Base-by-base conservation (phyloP, 2,113 vertebrate genomes). In the Zapornia atra region DNA sequence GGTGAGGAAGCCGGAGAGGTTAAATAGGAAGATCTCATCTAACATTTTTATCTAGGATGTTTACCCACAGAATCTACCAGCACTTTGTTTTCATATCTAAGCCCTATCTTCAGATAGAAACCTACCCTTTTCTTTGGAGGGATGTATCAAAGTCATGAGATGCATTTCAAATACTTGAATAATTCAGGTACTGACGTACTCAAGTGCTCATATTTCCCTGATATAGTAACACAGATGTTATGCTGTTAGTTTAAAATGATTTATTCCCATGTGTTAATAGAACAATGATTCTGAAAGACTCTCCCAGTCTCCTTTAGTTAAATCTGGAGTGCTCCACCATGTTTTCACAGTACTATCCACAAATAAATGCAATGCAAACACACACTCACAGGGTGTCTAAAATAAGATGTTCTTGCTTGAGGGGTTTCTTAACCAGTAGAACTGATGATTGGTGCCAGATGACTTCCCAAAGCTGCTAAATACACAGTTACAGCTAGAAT, bases 151-250 rank as follows among this genome's bases (percentile, higher is more conserved):
- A 94, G 60, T 75, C 76, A 81, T 68, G 72, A 96, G 85, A 73
- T 93, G 64, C 29, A 82, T 97, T 88, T 96, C 85, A 93, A 69
- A 68, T 25, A 31, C 42, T 20, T 90, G 86, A 94, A 95, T 90
- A 86, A 96, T 94, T 95, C 86, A 94, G 38, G 64, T 26, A 18
- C 46, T 88, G 90, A 80, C 22, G 42, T 78, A 24, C 75, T 14
- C 54, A 26, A 7, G 26, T 42, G 90, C 68, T 92, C 70, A 1
- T 64, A 34, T 84, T 96, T 94, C 85, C 42, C 10, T 78, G 86
- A 36, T 88, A 54, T 0, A 86, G 56, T 51, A 86, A 86, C 82
- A 81, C 38, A 73, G 76, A 66, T 1, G 0, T 75, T 92, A 75
- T 14, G 18, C 79, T 90, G 64, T 60, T 82, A 19, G 54, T n/a